Evolutionary conservation across 2,113 vertebrate genomes (phyloP), one percentile per base, ranked within the genome.

Genomic region (Okapia johnstoni): DNA sequence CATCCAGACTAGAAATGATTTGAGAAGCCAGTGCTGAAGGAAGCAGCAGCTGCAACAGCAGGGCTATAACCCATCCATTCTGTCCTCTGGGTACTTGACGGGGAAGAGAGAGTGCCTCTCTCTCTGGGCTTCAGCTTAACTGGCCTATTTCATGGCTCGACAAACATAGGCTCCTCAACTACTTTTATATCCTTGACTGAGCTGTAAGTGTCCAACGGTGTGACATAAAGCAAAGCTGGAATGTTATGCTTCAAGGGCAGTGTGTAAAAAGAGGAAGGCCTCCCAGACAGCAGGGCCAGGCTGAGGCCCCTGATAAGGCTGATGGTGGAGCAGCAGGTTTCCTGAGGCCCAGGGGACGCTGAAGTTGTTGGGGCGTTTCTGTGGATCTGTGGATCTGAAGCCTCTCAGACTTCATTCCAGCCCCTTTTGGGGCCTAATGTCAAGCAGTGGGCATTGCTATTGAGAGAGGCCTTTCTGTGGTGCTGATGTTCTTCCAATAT

Each of bases 111-210:
- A 94, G 83, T 14, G 16, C 23, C 23, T 87, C 58, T 94, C 60
- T 97, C 96, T 88, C 33, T 81, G 61, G 96, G 84, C 63, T 48
- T 95, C 33, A 2, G 25, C 76, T 85, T 96, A 97, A 94, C 97
- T 81, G 95, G 70, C 57, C 94, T 97, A 87, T 97, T 98, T 98
- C 96, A 95, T 97, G 97, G 90, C 90, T 98, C 94, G 91, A 92
- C 93, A 97, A 84, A 84, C 95, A 96, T 63, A 40, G 61, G 52
- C 79, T 95, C 77, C 66, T 95, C 85, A 11, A 48, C 88, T 79
- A 79, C 88, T 94, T 97, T 95, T 89, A 83, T 97, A 89, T 90
- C 97, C 94, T 97, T 93, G 86, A 94, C 55, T 92, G 84, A 96
- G 54, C 84, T 90, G 61, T 93, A 87, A 93, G 95, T 87, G 63